A percentile compares a stretch with the other conserved stretches of the same genome.
These are phyloP conservation scores for Nannoperca obscura DNA, from an alignment of 2,797 vertebrate species.

Conservation along the genomic window DNA sequence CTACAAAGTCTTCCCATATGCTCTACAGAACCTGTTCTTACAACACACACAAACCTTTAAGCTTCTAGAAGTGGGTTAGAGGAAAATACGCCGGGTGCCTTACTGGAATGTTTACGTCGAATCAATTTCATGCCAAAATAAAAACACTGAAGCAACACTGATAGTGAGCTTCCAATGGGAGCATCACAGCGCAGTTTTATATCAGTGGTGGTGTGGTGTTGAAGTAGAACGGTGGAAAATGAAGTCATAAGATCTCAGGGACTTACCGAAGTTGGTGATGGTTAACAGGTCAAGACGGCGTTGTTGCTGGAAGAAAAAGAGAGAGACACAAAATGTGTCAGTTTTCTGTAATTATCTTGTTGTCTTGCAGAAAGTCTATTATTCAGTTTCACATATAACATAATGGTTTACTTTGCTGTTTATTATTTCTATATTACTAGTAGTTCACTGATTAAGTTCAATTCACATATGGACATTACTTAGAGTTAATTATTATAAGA, in stretches of 20 bases:
- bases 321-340: slow-evolving; percentile 23
- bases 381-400: background rate
- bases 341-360: background rate
- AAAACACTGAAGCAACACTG: slow-evolving; percentile 5
- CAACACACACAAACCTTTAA: background rate
- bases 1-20: background rate
- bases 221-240: slow-evolving; percentile 4
- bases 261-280: slow-evolving; percentile 95
- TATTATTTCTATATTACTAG: background rate
- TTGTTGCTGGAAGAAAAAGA: slow-evolving; percentile 91
- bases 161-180: background rate
- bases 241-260: slow-evolving; percentile 43
- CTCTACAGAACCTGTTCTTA: background rate
- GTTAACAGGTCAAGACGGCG: slow-evolving; percentile 95
- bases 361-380: slow-evolving; percentile 10
- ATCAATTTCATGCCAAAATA: slow-evolving; percentile 23
- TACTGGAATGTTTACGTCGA: slow-evolving; percentile 17
- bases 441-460: background rate
- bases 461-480: background rate
- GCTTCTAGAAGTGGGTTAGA: background rate
- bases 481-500: background rate
- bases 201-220: slow-evolving; percentile 1
- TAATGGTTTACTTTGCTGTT: slow-evolving; percentile 20
- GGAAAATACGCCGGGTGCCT: background rate
- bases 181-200: background rate